phyloP scores from a whole-genome alignment of 2,888 invertebrate genomes.

The Thereva unica region DNA sequence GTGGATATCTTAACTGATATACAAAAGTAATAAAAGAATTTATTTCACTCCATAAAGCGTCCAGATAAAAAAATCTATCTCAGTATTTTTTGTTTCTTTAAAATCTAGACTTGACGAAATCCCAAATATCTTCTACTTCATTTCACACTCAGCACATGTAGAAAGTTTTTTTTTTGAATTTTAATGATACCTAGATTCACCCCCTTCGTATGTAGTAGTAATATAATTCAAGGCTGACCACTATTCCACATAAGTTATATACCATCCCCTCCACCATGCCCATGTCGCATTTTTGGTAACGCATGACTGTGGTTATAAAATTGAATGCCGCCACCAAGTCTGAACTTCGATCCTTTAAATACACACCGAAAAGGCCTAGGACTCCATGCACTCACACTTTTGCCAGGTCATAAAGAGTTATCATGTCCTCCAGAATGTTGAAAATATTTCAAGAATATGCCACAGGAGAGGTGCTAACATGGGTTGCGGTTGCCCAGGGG shows the following conservation, averaged over 20 bases:
- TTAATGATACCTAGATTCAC: conserved; percentile 21
- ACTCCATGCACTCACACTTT: conserved; percentile 14
- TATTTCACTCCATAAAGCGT: conserved; percentile 7
- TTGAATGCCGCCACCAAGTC: conserved; percentile 24
- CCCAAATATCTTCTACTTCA: conserved; percentile 18
- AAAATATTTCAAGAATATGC: conserved; percentile 35
- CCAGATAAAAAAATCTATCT: background rate
- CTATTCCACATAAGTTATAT: background rate
- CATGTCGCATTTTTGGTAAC: conserved; percentile 13
- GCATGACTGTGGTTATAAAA: conserved; percentile 23
- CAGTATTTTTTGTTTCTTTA: background rate
- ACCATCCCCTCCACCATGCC: background rate
- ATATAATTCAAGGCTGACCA: conserved; percentile 15
- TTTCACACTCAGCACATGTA: conserved; percentile 26
- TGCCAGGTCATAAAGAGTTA: conserved; percentile 10
- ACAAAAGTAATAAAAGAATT: conserved; percentile 11
- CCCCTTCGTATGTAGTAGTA: background rate
- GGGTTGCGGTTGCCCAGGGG: conserved; percentile 15
- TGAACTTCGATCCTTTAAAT: conserved; percentile 5
- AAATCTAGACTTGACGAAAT: conserved; percentile 9
- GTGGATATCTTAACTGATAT: conserved; percentile 4
- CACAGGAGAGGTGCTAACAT: conserved; percentile 24
- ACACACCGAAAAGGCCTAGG: conserved; percentile 16
- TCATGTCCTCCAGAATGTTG: conserved; percentile 16
- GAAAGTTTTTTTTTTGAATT: conserved; percentile 32